Evolutionary conservation across 2,888 invertebrate genomes (phyloP).

Genomic region (Amitus sp.): DNA sequence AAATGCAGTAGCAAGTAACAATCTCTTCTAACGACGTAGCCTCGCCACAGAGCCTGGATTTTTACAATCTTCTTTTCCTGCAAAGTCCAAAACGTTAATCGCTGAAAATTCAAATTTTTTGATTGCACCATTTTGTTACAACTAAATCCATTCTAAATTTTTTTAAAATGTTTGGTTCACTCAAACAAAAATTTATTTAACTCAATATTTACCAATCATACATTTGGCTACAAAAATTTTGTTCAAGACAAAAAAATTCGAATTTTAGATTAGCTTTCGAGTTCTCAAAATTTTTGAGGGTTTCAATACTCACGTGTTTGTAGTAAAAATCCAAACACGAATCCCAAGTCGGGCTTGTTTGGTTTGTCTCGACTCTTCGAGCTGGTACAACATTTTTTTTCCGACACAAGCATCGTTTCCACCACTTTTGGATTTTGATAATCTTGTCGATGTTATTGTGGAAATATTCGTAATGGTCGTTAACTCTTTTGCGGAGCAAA

Average conservation of each 20-base stretch:
- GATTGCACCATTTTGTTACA: not conserved
- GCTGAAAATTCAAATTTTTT: not conserved
- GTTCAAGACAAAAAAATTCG: not conserved
- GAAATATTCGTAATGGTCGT: constrained; percentile 64
- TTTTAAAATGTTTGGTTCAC: not conserved
- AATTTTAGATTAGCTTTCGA: no score
- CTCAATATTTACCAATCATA: no score
- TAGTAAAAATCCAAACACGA: constrained; percentile 67
- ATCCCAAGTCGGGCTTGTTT: constrained; percentile 61
- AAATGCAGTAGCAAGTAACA: constrained; percentile 71
- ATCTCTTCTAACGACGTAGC: constrained; percentile 72
- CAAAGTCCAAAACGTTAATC: constrained; percentile 1
- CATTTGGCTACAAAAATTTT: no score
- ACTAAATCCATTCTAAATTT: not conserved
- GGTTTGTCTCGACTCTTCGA: constrained; percentile 49
- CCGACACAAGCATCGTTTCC: constrained; percentile 64
- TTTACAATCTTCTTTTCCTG: constrained; percentile 71
- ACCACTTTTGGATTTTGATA: constrained; percentile 73
- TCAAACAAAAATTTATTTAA: not conserved
- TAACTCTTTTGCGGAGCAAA: constrained; percentile 68
- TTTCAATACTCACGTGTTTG: constrained; percentile 65
- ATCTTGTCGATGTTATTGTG: constrained; percentile 65
- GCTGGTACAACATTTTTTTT: constrained; percentile 55
- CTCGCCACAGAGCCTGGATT: constrained; percentile 77
- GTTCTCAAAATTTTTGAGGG: no score